Evolutionary conservation across 2,888 invertebrate genomes (phyloP), one percentile per base, ranked within the genome.

Genomic region (Drosophila pseudotakahashii): DNA sequence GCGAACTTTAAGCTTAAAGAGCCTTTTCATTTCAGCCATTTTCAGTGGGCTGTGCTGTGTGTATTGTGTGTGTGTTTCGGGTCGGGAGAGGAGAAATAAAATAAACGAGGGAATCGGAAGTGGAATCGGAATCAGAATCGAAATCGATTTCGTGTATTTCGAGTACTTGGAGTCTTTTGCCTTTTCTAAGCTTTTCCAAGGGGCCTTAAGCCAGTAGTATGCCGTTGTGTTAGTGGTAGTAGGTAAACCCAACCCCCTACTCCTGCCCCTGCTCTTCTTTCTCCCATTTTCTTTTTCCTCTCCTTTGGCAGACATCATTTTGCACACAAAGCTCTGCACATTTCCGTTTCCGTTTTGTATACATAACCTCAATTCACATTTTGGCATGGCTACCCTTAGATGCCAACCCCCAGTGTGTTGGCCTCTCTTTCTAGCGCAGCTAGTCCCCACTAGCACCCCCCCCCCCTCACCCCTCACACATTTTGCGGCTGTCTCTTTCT

Each of bases 341-440:
- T 88, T 85, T 79, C 86, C 88, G 88, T 84, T 89, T 84, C 83
- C 89, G 83, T 82, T 89, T 84, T 88, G 89, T 90, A 79, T 88
- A 89, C 88, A 87, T 90, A 88, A 89, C 88, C 88, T 88, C 88
- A 90, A 89, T 88, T 87, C 84, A 78, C 77, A 79, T 88, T 88
- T 82, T 82, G 83, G 77, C 88, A 75, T 66, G 77, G 73, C 77
- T 48, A 75, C 78, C 83, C 70, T 61, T 69, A 79, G 58, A 62
- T 58, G 72, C 68, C 66, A 67, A 70, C 62, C 54, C 58, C 45
- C 44, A n/a, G 7, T 23, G 16, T 10, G 41, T 44, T 45, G 3
- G 11, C 9, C 23, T 14, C 11, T n/a, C 58, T n/a, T 34, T 37
- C 36, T 26, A 7, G 19, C 19, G 1, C 19, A 19, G 19, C 19